Conservation (phyloP, 2,113 vertebrate species). For the Probosciger aterrimus region DNA sequence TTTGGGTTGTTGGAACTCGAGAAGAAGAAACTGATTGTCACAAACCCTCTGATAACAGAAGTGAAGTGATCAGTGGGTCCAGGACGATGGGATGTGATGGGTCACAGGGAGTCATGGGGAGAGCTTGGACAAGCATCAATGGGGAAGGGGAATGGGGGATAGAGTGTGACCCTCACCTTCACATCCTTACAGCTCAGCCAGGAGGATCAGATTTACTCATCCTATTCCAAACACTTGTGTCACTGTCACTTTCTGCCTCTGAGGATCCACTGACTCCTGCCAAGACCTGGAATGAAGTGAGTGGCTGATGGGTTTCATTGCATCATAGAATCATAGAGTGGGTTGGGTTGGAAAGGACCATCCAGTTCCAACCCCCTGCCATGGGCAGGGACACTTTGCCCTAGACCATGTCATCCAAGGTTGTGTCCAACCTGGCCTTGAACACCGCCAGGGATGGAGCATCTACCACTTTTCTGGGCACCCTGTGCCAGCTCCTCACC, state of each 20-base stretch:
- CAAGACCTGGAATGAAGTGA: neutral
- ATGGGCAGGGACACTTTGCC: neutral
- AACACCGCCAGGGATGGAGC: neutral
- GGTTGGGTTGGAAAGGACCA: neutral
- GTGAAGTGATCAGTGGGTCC: neutral
- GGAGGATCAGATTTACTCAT: neutral
- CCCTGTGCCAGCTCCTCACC: neutral
- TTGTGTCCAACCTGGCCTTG: neutral
- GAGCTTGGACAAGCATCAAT: rapidly evolving
- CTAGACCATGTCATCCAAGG: neutral
- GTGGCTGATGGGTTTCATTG: neutral
- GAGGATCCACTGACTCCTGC: neutral
- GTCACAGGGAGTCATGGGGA: neutral
- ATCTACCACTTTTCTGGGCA: neutral
- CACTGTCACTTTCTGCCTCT: neutral
- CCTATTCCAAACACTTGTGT: neutral
- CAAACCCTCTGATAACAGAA: neutral
- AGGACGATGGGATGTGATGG: rapidly evolving
- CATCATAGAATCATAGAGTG: neutral
- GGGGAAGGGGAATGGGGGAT: neutral
- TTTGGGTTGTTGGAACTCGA: neutral
- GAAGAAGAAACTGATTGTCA: neutral
- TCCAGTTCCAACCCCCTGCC: neutral
- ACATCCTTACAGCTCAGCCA: neutral
- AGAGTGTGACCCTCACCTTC: neutral